Evolutionary conservation across 2,113 vertebrate genomes (phyloP).

Genomic region (Peromyscus polionotus): DNA sequence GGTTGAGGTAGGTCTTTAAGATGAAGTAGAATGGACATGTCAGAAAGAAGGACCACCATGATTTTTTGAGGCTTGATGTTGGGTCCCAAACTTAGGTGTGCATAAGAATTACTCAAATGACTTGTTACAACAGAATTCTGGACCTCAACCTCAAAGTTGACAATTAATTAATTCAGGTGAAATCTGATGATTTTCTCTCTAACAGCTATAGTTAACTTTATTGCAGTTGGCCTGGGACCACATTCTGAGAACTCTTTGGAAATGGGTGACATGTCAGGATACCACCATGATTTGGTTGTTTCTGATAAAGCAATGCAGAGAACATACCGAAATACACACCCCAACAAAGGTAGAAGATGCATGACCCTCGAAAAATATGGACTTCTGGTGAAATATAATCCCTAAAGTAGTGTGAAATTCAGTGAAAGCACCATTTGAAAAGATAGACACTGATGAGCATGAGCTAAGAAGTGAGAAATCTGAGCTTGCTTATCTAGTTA

Average conservation of each 20-base stretch:
- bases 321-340: not conserved
- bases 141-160: not conserved
- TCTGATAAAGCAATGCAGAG: not conserved
- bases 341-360: not conserved
- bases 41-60: not conserved
- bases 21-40: not conserved
- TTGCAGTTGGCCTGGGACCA: not conserved
- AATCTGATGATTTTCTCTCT: not conserved
- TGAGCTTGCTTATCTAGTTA: not conserved
- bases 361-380: not conserved
- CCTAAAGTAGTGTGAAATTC: not conserved
- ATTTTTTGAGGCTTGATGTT: not conserved
- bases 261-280: not conserved
- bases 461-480: not conserved
- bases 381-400: not conserved
- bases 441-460: not conserved
- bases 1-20: not conserved
- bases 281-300: not conserved
- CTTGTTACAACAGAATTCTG: not conserved
- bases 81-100: not conserved
- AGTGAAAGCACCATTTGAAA: not conserved
- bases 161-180: not conserved
- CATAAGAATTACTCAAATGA: not conserved
- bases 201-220: not conserved
- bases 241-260: not conserved